Percentiles rank a stretch among this genome's conserved stretches.
Evolutionary conservation across 1,140 invertebrate genomes (phyloP).

Genomic region (Zaprionus inermis): DNA sequence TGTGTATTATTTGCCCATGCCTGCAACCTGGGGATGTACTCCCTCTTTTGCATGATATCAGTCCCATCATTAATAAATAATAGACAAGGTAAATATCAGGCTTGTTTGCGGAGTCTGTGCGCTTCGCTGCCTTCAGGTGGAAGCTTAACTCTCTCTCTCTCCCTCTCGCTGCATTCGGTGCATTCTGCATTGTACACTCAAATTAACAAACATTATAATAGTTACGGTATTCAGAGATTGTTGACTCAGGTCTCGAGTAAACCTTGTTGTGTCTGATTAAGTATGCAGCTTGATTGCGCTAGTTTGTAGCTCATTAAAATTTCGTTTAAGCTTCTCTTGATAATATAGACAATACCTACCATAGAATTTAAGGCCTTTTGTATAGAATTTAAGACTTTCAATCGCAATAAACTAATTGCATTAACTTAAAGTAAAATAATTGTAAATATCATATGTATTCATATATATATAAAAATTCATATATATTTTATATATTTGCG

Average conservation of each 20-base stretch:
- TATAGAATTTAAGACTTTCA: too few species aligned
- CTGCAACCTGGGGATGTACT: neutral
- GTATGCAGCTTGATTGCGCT: constrained; percentile 15
- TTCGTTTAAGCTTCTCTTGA: constrained; percentile 6
- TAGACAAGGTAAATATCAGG: constrained; percentile 36
- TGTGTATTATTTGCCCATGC: constrained; percentile 29
- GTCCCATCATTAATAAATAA: constrained; percentile 48
- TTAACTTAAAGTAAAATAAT: too few species aligned
- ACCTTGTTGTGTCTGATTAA: constrained; percentile 35
- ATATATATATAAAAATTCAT: too few species aligned
- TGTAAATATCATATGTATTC: too few species aligned
- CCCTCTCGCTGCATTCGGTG: neutral
- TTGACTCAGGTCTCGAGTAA: constrained; percentile 44
- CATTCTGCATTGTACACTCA: constrained; percentile 19
- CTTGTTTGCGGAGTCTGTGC: constrained; percentile 9
- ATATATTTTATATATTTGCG: too few species aligned
- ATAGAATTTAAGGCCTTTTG: neutral
- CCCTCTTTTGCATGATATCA: constrained; percentile 8
- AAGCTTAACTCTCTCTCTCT: constrained; percentile 1
- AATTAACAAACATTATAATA: constrained; percentile 53
- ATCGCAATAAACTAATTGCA: too few species aligned
- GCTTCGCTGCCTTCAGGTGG: constrained; percentile 17
- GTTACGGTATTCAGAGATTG: constrained; percentile 36
- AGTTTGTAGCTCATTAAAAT: constrained; percentile 54
- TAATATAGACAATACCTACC: neutral